Base-by-base conservation (phyloP, 2,113 vertebrate genomes). In the Tetrao urogallus region DNA sequence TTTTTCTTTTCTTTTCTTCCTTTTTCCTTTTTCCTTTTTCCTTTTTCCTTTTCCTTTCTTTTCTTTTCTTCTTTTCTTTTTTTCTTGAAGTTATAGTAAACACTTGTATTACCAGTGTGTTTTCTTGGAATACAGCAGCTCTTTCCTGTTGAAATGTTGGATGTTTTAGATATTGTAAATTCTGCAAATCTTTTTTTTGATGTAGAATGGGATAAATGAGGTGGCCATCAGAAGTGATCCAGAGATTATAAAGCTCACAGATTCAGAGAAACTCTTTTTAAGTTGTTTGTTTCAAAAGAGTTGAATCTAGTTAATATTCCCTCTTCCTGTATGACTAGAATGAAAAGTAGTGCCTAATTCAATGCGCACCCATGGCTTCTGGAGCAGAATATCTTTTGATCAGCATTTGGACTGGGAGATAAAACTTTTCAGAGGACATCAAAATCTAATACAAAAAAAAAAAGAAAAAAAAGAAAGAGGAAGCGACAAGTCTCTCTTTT, bases 321-420 rank as follows among this genome's bases (percentile, higher is more conserved):
- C 25, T 77, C 17, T 94, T 87, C 38, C 3, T 3, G 21, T 64
- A 43, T 82, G 65, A 52, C 56, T 91, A 54, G 56, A 81, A 57
- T 76, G 11, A 81, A 89, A 76, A 66, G 7, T 84, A 71, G 58
- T 38, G 15, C 58, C 86, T 52, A 52, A 71, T 89, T 85, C 45
- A 79, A 2, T 81, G 58, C 14, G 28, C 12, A 45, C 50, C 14
- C n/a, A 27, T 61, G 54, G n/a, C 66, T 80, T 88, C 83, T 57
- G 52, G 61, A 70, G 67, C 25, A 83, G 52, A 92, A 90, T 89
- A 73, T 70, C 28, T 90, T 93, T 92, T 92, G 83, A 91, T 93
- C 74, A 74, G 36, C 34, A 34, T 85, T 94, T 94, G 61, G 38
- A 48, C 60, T 54, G 42, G 42, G 40, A 89, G 64, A n/a, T 63